A percentile compares a stretch with the other conserved stretches of the same genome.
phyloP scores from a whole-genome alignment of 2,888 invertebrate genomes.

The Cerceris ruficornis region DNA sequence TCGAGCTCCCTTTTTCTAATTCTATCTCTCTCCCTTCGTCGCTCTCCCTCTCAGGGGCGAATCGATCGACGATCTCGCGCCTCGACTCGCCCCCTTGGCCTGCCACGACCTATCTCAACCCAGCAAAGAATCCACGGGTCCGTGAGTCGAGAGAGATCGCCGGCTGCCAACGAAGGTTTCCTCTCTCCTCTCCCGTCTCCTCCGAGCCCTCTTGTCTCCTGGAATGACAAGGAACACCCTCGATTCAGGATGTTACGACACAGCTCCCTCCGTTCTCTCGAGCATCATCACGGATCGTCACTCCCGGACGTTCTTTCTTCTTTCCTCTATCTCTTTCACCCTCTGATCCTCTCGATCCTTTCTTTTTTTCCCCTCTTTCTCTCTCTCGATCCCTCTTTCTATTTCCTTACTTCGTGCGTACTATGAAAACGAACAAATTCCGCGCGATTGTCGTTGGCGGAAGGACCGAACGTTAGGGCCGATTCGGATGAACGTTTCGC shows the following conservation, averaged over 20 bases:
- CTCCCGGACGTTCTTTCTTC: background rate
- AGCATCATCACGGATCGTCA: background rate
- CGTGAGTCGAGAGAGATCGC: background rate
- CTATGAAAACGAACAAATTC: background rate
- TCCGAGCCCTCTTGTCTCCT: background rate
- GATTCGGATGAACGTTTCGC: background rate
- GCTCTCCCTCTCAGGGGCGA: background rate
- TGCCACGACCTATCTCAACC: conserved; percentile 35
- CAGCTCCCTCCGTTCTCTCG: background rate
- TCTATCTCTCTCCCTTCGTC: background rate
- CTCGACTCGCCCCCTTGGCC: background rate
- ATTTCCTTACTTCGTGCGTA: background rate
- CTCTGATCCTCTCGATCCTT: background rate
- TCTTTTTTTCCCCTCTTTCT: background rate
- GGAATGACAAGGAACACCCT: background rate
- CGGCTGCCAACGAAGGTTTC: background rate
- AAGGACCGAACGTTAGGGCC: background rate
- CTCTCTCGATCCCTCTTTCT: background rate
- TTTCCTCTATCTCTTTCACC: background rate
- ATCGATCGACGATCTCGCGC: conserved; percentile 44
- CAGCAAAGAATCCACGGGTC: conserved; percentile 1
- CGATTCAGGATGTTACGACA: background rate
- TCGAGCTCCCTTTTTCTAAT: background rate
- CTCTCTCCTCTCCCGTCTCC: background rate
- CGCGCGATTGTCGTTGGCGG: background rate